These are phyloP conservation scores for Trachurus trachurus DNA, from an alignment of 2,797 vertebrate genomes.

Conservation along the genomic window DNA sequence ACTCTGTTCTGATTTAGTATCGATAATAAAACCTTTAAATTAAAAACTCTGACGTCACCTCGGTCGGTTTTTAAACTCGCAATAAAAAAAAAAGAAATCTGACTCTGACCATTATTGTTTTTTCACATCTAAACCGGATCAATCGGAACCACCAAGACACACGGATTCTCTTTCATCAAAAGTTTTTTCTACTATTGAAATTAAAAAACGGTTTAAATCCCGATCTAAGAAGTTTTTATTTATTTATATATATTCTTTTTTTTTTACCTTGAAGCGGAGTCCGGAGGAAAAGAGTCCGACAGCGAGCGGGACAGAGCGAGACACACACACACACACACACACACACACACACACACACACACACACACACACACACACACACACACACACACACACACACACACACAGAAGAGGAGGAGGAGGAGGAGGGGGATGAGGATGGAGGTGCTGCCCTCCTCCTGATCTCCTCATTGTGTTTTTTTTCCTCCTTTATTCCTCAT, in stretches of 20 bases:
- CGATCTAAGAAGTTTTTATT: background rate
- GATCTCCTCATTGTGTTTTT: background rate
- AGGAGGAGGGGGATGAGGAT: slow-evolving; percentile 31
- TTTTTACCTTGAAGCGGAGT: slow-evolving; percentile 35
- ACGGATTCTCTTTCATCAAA: too few relatives aligned
- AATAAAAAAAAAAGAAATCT: too few relatives aligned
- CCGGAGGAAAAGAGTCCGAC: slow-evolving; percentile 22
- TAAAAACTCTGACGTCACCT: too few relatives aligned
- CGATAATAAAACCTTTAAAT: too few relatives aligned
- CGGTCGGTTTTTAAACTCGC: too few relatives aligned
- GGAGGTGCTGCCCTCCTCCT: slow-evolving; percentile 34
- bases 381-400: slow-evolving; percentile 6
- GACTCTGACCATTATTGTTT: too few relatives aligned
- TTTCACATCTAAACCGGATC: too few relatives aligned
- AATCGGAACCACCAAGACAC: too few relatives aligned
- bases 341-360: slow-evolving; percentile 12
- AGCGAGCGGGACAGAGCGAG: slow-evolving; percentile 3
- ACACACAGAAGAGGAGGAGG: slow-evolving; percentile 8
- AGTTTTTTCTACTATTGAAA: too few relatives aligned
- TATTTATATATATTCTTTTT: too few relatives aligned
- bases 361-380: slow-evolving; percentile 12
- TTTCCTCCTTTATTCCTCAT: background rate
- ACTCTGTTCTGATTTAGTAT: too few relatives aligned
- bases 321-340: background rate
- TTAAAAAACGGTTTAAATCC: background rate